Base-by-base conservation (phyloP, 1,140 invertebrate genomes). In the Drosophila ercepeae region DNA sequence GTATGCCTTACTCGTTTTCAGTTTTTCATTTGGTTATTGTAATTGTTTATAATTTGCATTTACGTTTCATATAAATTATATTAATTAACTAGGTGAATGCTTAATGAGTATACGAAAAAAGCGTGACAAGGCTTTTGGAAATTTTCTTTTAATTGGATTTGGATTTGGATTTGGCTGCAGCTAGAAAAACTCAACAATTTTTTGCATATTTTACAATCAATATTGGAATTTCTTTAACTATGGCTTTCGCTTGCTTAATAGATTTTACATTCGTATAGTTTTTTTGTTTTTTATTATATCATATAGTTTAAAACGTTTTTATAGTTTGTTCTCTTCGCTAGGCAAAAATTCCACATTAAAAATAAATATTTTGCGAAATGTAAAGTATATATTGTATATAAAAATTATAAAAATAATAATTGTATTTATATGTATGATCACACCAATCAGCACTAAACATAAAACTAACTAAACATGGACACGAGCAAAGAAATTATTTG, bases 391-490 rank as follows among this genome's bases (percentile, higher is more conserved):
- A 73, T 77, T 73, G 48, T 70, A 86, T 79, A 73, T 55, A 75
- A 79, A 42, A 79, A 81, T 69, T 42, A 79, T 79, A 61, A 70
- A 86, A 84, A 86, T 70, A 72, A 76, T 44, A 52, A 41, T 29
- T 14, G 36, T 83, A 72, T 63, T 61, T 55, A 46, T 53, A 79
- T 74, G 81, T 53, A 79, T 74, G 81, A 86, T 88, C 81, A 82
- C 81, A 86, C 82, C 82, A 71, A 83, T 83, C 63, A 70, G 79
- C 77, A 64, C 53, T 86, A 88, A 86, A 76, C 58, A 65, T 86
- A 84, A 73, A 46, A 49, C 75, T 84, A 84, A 75, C 52, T 72
- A 76, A 61, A 57, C 60, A 54, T 53, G 64, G 48, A 54, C 55
- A 57, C 50, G 61, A 44, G 54, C 76, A 86, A 76, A 48, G 39